Conservation (phyloP, 2,888 invertebrate species). For the Dryobotodes eremita region DNA sequence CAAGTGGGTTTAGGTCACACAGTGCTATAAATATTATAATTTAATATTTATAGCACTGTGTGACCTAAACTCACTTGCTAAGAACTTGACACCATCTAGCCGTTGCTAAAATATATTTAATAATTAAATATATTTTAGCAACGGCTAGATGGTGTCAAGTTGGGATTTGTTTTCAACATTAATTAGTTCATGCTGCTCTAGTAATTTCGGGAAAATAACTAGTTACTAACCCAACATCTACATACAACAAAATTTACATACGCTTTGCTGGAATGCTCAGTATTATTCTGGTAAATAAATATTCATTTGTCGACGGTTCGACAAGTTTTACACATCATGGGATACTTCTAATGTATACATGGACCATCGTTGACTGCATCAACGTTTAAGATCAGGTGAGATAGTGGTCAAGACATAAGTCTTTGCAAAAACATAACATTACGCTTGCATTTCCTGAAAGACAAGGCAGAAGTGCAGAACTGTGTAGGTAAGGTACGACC, state of each 20-base stretch:
- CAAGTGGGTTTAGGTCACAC: too few species aligned
- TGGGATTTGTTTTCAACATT: constrained; percentile 29
- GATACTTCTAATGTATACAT: background rate
- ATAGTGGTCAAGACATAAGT: too few species aligned
- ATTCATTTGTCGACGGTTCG: background rate
- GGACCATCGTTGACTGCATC: too few species aligned
- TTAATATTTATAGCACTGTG: too few species aligned
- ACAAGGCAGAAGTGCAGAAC: too few species aligned
- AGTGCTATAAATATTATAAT: background rate
- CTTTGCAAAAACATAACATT: background rate
- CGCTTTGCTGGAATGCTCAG: constrained; percentile 5
- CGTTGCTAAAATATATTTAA: too few species aligned
- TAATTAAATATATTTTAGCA: constrained; percentile 13
- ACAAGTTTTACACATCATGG: background rate
- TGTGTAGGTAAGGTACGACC: too few species aligned
- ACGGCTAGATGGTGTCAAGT: background rate
- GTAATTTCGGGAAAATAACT: constrained; percentile 31
- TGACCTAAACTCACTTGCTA: too few species aligned
- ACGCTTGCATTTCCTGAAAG: too few species aligned
- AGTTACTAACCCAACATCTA: constrained; percentile 11
- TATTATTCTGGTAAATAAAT: constrained; percentile 1
- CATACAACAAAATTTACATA: background rate
- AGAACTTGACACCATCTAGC: too few species aligned
- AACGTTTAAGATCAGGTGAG: background rate
- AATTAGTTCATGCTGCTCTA: constrained; percentile 28